phyloP scores from a whole-genome alignment of 2,113 vertebrate genomes.

The Cavia aperea region DNA sequence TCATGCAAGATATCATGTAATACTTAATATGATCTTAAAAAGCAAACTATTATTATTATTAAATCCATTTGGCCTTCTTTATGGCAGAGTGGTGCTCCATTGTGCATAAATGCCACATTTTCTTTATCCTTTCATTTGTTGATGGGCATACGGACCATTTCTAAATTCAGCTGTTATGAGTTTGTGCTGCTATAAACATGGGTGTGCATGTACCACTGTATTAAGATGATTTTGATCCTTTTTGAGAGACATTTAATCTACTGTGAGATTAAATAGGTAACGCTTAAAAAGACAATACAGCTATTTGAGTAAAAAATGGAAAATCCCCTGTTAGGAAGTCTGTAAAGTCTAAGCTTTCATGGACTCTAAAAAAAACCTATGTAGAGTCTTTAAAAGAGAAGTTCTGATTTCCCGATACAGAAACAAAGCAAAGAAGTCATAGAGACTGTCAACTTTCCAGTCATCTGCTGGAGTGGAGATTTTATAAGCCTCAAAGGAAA shows the following conservation, averaged over 20 bases:
- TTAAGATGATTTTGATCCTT: too few species aligned
- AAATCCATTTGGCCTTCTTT: not conserved
- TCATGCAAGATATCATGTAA: not conserved
- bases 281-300: too few species aligned
- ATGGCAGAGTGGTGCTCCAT: too few species aligned
- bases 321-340: not conserved
- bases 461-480: not conserved
- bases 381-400: not conserved
- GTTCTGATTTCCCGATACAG: not conserved
- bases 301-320: not conserved
- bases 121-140: too few species aligned
- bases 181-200: too few species aligned
- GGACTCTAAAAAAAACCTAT: not conserved
- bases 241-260: too few species aligned
- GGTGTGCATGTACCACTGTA: too few species aligned
- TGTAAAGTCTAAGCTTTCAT: not conserved
- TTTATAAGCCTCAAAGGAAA: not conserved
- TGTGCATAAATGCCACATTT: too few species aligned
- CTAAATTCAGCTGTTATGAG: too few species aligned
- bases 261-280: not conserved
- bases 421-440: not conserved
- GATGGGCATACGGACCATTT: too few species aligned
- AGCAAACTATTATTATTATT: not conserved
- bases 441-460: not conserved
- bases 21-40: slow-evolving; percentile 21